phyloP scores from a whole-genome alignment of 2,113 vertebrate species.

The Strix aluco region DNA sequence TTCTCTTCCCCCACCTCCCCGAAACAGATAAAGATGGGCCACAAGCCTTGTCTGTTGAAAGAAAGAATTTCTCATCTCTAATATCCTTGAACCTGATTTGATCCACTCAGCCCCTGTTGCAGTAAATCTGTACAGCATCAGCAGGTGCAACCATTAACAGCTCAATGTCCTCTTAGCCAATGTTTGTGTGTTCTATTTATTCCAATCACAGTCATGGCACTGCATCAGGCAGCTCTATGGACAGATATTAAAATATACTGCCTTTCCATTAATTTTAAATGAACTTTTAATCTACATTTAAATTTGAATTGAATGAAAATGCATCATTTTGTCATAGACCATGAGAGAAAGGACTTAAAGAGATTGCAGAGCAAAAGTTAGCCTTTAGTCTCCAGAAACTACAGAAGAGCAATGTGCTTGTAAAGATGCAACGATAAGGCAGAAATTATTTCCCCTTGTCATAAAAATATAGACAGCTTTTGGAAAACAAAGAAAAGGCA shows the following conservation, averaged over 20 bases:
- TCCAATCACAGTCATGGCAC: slow-evolving; percentile 40
- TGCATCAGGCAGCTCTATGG: slow-evolving; percentile 42
- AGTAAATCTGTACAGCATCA: slow-evolving; percentile 82
- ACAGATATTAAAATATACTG: slow-evolving; percentile 75
- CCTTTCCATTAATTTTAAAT: slow-evolving; percentile 74
- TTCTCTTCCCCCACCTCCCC: not conserved
- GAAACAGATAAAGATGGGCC: slow-evolving; percentile 16
- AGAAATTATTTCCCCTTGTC: slow-evolving; percentile 45
- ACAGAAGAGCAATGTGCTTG: not conserved
- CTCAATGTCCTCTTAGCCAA: slow-evolving; percentile 41
- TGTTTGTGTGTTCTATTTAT: slow-evolving; percentile 68
- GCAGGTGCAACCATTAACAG: slow-evolving; percentile 77
- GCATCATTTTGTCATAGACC: slow-evolving; percentile 57
- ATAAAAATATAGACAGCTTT: slow-evolving; percentile 62
- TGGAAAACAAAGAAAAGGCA: slow-evolving; percentile 52
- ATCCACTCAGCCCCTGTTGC: slow-evolving; percentile 36
- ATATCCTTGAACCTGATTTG: slow-evolving; percentile 83
- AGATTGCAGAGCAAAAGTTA: slow-evolving; percentile 9
- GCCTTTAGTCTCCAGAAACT: slow-evolving; percentile 30
- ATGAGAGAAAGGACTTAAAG: slow-evolving; percentile 4
- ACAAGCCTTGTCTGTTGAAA: slow-evolving; percentile 76
- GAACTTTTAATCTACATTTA: slow-evolving; percentile 74
- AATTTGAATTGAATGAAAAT: slow-evolving; percentile 69
- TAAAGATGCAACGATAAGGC: slow-evolving; percentile 32
- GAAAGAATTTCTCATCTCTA: slow-evolving; percentile 84